A percentile compares a stretch with the other conserved stretches of the same genome.
Evolutionary conservation across 2,888 invertebrate genomes (phyloP).

Genomic region (Mythimna loreyi): DNA sequence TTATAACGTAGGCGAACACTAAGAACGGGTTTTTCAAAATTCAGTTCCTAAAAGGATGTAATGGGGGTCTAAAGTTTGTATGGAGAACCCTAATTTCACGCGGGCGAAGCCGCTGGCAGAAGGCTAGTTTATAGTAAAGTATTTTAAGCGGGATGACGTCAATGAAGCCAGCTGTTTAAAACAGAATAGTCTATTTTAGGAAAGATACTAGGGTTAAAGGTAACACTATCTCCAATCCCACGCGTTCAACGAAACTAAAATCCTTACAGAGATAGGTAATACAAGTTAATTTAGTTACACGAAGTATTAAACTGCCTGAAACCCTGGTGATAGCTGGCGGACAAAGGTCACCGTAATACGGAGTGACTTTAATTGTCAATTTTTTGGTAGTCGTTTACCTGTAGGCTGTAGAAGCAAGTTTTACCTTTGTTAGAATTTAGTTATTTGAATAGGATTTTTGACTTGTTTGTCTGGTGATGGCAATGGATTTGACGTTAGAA

Average conservation of each 20-base stretch:
- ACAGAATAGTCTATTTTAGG: conserved; percentile 10
- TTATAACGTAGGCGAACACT: too few relatives aligned
- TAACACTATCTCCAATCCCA: conserved; percentile 14
- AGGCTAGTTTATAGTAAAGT: too few relatives aligned
- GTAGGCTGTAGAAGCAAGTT: too few relatives aligned
- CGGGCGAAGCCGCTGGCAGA: too few relatives aligned
- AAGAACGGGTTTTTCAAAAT: too few relatives aligned
- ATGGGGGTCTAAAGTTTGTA: too few relatives aligned
- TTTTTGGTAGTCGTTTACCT: background rate
- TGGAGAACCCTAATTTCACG: too few relatives aligned
- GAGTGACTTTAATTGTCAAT: background rate
- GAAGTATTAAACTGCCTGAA: conserved; percentile 6
- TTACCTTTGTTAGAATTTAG: too few relatives aligned
- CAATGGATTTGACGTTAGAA: too few relatives aligned
- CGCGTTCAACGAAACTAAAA: conserved; percentile 13
- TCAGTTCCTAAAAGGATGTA: too few relatives aligned
- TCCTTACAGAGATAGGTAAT: background rate
- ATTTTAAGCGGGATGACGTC: background rate
- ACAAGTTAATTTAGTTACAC: conserved; percentile 13
- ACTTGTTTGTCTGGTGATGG: too few relatives aligned
- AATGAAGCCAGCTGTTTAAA: background rate
- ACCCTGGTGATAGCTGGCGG: conserved; percentile 7
- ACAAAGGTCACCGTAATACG: conserved; percentile 12
- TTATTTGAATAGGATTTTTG: too few relatives aligned
- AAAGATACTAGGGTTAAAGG: background rate